These are phyloP conservation scores for Loris lydekkerianus DNA, from an alignment of 2,797 vertebrate species.

Conservation along the genomic window DNA sequence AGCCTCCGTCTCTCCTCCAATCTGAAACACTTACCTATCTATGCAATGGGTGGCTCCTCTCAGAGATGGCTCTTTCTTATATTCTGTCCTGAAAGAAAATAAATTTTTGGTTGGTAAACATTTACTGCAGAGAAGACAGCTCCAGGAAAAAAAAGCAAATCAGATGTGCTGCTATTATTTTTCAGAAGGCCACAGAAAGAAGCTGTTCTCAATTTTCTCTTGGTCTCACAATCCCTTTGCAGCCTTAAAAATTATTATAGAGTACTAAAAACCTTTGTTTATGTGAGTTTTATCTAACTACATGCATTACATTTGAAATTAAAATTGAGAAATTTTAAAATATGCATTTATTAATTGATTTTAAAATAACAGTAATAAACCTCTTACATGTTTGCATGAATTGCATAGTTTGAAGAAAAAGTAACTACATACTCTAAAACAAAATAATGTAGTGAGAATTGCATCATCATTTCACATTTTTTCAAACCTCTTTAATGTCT, in stretches of 20 bases:
- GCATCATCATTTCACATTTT: neutral
- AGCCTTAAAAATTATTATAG: neutral
- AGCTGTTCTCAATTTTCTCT: neutral
- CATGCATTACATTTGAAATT: neutral
- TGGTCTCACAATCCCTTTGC: neutral
- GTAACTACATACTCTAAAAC: neutral
- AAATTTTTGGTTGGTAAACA: neutral
- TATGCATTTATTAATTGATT: neutral
- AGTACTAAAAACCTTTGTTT: neutral
- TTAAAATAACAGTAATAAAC: neutral
- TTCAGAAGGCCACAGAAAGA: neutral
- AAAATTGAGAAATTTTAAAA: neutral
- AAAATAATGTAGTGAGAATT: neutral
- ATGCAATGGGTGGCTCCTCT: neutral
- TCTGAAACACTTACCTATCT: neutral
- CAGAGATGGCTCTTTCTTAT: neutral
- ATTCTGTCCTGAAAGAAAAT: neutral
- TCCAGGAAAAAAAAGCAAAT: neutral
- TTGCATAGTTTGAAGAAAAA: neutral
- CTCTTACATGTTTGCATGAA: neutral
- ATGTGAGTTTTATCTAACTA: neutral
- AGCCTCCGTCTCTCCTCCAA: neutral
- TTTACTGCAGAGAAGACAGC: neutral
- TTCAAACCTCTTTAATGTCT: neutral
- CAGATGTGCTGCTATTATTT: neutral